Evolutionary conservation across 1,140 invertebrate species (phyloP).

Genomic region (Drosophila eugracilis): DNA sequence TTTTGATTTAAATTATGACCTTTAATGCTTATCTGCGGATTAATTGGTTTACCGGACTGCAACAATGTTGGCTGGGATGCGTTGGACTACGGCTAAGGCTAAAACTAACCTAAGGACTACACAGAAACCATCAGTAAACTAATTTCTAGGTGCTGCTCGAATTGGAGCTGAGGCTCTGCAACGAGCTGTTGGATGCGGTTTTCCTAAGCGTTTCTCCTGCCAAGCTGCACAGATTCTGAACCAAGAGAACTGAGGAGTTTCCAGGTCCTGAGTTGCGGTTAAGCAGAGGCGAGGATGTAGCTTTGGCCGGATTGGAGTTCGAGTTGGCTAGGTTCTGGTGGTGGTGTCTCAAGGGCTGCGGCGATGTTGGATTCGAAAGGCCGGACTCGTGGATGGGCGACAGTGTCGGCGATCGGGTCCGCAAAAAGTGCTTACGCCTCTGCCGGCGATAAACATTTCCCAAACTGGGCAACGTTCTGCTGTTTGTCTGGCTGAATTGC

Average conservation of each 20-base stretch:
- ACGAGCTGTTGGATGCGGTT: constrained; percentile 69
- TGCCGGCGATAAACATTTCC: constrained; percentile 78
- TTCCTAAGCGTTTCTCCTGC: constrained; percentile 64
- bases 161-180: constrained; percentile 77
- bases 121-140: constrained; percentile 54
- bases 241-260: constrained; percentile 49
- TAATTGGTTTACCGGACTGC: constrained; percentile 38
- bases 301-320: constrained; percentile 59
- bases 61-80: neutral
- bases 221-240: constrained; percentile 64
- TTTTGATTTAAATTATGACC: constrained; percentile 58
- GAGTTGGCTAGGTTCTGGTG: constrained; percentile 35
- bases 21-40: constrained; percentile 25
- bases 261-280: constrained; percentile 20
- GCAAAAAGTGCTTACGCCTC: constrained; percentile 85
- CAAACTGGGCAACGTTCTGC: constrained; percentile 52
- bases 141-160: constrained; percentile 69
- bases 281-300: constrained; percentile 50
- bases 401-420: constrained; percentile 87
- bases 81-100: constrained; percentile 14
- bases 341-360: constrained; percentile 85
- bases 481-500: constrained; percentile 33
- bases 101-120: constrained; percentile 60
- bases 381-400: constrained; percentile 91
- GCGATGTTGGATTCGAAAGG: constrained; percentile 90